Base-by-base conservation (phyloP, 2,888 invertebrate species). In the Netelia fuscicornis region DNA sequence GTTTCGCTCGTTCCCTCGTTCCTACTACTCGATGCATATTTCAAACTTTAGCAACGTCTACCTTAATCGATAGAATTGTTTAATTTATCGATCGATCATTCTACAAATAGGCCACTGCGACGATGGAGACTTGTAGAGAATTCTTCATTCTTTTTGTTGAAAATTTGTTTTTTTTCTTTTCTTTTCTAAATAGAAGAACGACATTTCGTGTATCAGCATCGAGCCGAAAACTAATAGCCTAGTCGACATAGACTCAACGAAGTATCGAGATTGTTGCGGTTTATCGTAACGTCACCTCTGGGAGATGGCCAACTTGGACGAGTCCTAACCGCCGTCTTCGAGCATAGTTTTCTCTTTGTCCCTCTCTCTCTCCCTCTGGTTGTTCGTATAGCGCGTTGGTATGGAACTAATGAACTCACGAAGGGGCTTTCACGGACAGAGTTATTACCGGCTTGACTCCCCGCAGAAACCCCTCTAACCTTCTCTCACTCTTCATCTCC, bases 331-430 rank as follows among this genome's bases (percentile, higher is more conserved):
- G 88, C 89, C 89, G 87, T 89, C 88, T 90, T 89, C 10, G 90
- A 89, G 88, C 89, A 87, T 89, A 76, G 75, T 65, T 54, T 64
- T 37, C 6, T 37, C 37, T 52, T 20, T 17, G 20, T 8, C 56
- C 20, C 20, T 56, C 9, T 56, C 56, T 67, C 67, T 25, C 13
- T 48, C 48, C 20, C 48, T 13, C 74, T 74, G 37, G 64, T 67
- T 62, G 90, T 89, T 89, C 90, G 90, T 88, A 37, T 54, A 86
- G 88, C 91, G 91, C 91, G 91, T 91, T 89, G 87, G 90, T 91
- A 91, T 91, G 91, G 92, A 92, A 92, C 91, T 92, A 91, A 92
- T 92, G 90, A 92, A 92, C 92, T 91, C 91, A 89, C 90, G 89
- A 88, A 87, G 88, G 87, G 88, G 87, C 90, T 91, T 91, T 91